Evolutionary conservation across 2,888 invertebrate species (phyloP).

Genomic region (Cephus nigrinus): DNA sequence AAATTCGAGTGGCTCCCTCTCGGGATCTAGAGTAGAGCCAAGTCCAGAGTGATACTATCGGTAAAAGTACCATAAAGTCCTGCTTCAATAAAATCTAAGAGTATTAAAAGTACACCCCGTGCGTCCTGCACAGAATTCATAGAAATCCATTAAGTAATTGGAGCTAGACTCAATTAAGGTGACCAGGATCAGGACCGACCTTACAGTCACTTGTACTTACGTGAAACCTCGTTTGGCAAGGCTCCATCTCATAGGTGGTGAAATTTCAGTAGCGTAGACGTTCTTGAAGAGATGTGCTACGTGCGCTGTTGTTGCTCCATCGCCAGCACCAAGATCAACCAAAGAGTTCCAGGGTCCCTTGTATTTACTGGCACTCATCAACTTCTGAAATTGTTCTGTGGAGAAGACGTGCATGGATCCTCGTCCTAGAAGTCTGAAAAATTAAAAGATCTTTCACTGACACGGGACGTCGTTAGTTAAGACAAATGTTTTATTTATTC

Average conservation of each 20-base stretch:
- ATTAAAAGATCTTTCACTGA: conserved; percentile 16
- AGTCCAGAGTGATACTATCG: conserved; percentile 7
- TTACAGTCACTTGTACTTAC: conserved; percentile 68
- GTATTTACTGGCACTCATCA: conserved; percentile 68
- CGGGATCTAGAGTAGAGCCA: conserved; percentile 17
- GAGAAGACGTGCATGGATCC: conserved; percentile 99
- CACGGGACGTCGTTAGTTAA: background rate
- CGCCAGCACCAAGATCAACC: conserved; percentile 94
- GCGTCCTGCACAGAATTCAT: background rate
- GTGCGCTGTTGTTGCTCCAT: conserved; percentile 90
- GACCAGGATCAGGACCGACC: background rate
- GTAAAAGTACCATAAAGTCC: conserved; percentile 51
- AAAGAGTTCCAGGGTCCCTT: conserved; percentile 68
- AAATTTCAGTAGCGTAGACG: conserved; percentile 92
- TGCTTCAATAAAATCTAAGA: conserved; percentile 40
- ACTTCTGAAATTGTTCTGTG: conserved; percentile 77
- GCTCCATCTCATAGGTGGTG: conserved; percentile 86
- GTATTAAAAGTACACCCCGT: too few relatives aligned
- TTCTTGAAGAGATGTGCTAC: conserved; percentile 79
- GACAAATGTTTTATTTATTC: background rate
- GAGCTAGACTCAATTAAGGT: conserved; percentile 17
- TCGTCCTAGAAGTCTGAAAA: conserved; percentile 81
- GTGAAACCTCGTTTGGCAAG: conserved; percentile 81
- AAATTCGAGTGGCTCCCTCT: conserved; percentile 34
- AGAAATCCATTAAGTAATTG: conserved; percentile 18